Base-by-base conservation (phyloP, 2,113 vertebrate genomes). In the Serilophus lunatus region DNA sequence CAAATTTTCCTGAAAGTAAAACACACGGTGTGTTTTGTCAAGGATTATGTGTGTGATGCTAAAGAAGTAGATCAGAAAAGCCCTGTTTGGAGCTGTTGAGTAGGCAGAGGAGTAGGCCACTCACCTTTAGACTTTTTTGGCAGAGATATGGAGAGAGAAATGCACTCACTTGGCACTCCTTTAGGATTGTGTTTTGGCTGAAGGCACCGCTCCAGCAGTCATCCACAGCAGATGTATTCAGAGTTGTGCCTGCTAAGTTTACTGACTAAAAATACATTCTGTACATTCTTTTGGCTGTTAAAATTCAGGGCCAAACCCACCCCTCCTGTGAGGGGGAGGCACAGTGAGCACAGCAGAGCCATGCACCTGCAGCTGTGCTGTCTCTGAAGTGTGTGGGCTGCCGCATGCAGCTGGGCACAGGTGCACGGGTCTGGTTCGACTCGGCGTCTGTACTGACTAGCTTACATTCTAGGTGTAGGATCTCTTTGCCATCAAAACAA, bases 281-380 rank as follows among this genome's bases (percentile, higher is more conserved):
- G 28, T 28, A 12, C 77, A 9, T 72, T 60, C 11, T 85, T 60
- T 24, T 42, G 70, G 6, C 35, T 74, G 9, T 40, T 82, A 56
- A 68, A 69, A 35, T 56, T 87, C 7, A 4, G 53, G 31, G 8
- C 12, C 35, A 16, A 22, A 33, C 28, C 23, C 18, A 68, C 18
- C 23, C 7, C 7, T 23, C 5, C 53, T 2, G 3, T 49, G 31
- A 16, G 36, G 24, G n/a, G 35, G n/a, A 28, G 33, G 10, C 19
- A 3, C 33, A 12, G 36, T 3, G 14, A 13, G 45, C 13, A 3
- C 0, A 0, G 28, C 31, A 12, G 31, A 35, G 24, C 22, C 5
- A 2, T 4, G 2, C 13, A 0, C 8, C 8, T 6, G 11, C 0
- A 1, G 31, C 57, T 25, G 14, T 14, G 26, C 70, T 10, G 13